Evolutionary conservation across 2,113 vertebrate species (phyloP).

Genomic region (Carassius carassius): DNA sequence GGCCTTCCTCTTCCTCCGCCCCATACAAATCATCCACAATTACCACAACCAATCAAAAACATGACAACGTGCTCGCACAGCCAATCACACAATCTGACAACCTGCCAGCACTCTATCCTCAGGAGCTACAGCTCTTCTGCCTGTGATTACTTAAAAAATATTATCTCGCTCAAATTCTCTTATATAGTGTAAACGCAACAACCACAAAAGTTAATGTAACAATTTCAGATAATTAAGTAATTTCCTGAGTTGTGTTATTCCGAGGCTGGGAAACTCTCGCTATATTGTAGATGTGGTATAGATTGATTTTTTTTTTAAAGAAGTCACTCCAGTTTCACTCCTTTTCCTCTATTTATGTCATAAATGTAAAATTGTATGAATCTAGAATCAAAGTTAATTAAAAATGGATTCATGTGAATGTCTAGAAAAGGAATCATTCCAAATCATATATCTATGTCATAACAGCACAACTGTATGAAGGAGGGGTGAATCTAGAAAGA

Average conservation of each 20-base stretch:
- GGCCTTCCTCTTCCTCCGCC: constrained; percentile 20
- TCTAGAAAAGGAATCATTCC: neutral
- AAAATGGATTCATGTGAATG: neutral
- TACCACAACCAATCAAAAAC: constrained; percentile 54
- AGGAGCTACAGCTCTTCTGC: constrained; percentile 18
- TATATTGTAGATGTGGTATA: neutral
- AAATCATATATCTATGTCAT: too few relatives aligned
- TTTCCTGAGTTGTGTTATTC: neutral
- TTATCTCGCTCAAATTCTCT: neutral
- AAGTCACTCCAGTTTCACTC: neutral
- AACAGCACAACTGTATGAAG: too few relatives aligned
- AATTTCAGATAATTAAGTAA: constrained; percentile 7
- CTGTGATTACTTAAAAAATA: neutral
- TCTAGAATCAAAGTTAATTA: neutral
- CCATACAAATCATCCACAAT: constrained; percentile 57
- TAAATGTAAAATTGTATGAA: neutral
- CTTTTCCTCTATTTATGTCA: neutral
- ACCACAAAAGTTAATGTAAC: neutral
- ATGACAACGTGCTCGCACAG: constrained; percentile 25
- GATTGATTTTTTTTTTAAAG: neutral
- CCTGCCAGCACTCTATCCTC: constrained; percentile 24
- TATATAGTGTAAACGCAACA: neutral
- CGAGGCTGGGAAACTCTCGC: neutral
- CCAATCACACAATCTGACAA: constrained; percentile 40
- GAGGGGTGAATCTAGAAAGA: too few relatives aligned